phyloP scores from a whole-genome alignment of 2,113 vertebrate species.

The Cyphomyrus discorhynchus region DNA sequence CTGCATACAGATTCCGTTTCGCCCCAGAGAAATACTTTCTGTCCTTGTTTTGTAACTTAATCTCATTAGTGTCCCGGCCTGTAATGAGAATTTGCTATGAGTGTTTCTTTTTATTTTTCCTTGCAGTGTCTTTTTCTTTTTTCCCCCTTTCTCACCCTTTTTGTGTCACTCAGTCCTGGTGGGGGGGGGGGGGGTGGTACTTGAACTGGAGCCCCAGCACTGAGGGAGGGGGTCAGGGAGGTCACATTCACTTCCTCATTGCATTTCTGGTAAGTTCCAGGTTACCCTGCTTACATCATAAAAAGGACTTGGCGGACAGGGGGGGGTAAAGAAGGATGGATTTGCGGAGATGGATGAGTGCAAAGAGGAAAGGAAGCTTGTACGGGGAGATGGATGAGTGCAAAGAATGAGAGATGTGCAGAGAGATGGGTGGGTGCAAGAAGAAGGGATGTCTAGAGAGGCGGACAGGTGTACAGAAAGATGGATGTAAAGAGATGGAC shows the following conservation, averaged over 20 bases:
- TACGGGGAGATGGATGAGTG: conserved; percentile 25
- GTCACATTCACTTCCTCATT: background rate
- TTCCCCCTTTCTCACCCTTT: background rate
- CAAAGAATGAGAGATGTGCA: conserved; percentile 9
- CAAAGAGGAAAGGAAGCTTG: conserved; percentile 25
- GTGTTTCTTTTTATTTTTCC: background rate
- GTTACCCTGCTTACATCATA: background rate
- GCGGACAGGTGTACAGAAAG: background rate
- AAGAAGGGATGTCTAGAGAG: conserved; percentile 42
- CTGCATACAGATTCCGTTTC: conserved; percentile 3
- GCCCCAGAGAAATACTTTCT: conserved; percentile 10
- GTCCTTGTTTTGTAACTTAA: conserved; percentile 16
- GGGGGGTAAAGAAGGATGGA: conserved; percentile 24
- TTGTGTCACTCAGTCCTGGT: background rate
- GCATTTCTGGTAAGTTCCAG: background rate
- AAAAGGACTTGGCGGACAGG: background rate
- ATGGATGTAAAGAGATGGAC: conserved; percentile 10
- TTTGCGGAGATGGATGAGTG: conserved; percentile 27
- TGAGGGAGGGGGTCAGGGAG: background rate
- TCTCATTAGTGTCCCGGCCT: conserved; percentile 4
- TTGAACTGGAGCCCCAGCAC: background rate
- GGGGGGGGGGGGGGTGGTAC: background rate
- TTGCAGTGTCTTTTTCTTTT: background rate
- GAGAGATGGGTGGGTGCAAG: conserved; percentile 38
- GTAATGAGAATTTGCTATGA: conserved; percentile 10